These are phyloP conservation scores for Mus spicilegus DNA, from an alignment of 2,113 vertebrate species.

Conservation along the genomic window DNA sequence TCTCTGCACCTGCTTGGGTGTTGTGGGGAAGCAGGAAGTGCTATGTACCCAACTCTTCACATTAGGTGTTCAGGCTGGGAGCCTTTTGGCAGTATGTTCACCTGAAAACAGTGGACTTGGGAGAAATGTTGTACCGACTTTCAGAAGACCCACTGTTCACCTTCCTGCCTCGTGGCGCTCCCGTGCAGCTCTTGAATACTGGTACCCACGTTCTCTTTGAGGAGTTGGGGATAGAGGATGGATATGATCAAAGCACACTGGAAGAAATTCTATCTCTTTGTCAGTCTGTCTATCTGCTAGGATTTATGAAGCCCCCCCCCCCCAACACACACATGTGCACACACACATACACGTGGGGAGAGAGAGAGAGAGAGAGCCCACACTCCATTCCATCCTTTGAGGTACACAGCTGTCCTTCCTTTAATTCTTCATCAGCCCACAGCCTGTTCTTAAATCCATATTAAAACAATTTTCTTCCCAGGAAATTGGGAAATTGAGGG, in stretches of 20 bases:
- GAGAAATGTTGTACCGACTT: neutral
- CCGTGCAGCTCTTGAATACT: neutral
- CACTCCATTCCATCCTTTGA: neutral
- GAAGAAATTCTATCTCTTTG: neutral
- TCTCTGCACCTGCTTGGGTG: rapidly evolving
- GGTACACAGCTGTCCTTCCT: neutral
- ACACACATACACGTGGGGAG: neutral
- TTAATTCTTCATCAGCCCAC: neutral
- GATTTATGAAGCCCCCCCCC: neutral
- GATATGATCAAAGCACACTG: neutral
- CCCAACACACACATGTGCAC: neutral
- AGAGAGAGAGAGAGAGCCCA: too few species aligned
- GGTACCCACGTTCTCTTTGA: neutral
- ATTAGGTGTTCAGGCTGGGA: too few species aligned
- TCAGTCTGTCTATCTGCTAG: neutral
- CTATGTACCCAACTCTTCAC: rapidly evolving
- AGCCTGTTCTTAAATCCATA: neutral
- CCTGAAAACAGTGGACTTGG: neutral
- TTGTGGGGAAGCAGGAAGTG: rapidly evolving
- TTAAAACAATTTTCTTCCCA: neutral
- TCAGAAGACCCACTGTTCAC: neutral
- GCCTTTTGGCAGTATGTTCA: too few species aligned
- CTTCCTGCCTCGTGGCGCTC: neutral
- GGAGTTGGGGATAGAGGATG: neutral
- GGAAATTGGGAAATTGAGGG: neutral